Evolutionary conservation across 1,140 invertebrate genomes (phyloP).

Genomic region (Euura saliciscinereae): DNA sequence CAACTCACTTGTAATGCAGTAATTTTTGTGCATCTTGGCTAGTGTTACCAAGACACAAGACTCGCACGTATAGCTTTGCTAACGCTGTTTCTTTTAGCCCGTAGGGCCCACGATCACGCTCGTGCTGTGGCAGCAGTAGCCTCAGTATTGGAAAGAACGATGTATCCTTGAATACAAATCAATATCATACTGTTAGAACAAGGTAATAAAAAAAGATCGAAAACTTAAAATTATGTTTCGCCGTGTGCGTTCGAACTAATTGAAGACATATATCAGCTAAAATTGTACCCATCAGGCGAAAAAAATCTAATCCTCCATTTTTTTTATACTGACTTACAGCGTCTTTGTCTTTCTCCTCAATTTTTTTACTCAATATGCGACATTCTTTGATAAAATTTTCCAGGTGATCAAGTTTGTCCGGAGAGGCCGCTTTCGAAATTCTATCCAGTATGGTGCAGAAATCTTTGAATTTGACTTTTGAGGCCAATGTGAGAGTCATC

Average conservation of each 20-base stretch:
- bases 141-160: constrained; percentile 76
- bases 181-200: too few relatives aligned
- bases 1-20: constrained; percentile 36
- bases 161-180: constrained; percentile 39
- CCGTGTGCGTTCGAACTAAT: too few relatives aligned
- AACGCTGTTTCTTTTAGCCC: constrained; percentile 72
- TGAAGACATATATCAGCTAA: too few relatives aligned
- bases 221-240: too few relatives aligned
- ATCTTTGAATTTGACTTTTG: constrained; percentile 52
- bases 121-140: constrained; percentile 73
- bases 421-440: constrained; percentile 50
- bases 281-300: too few relatives aligned
- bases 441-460: constrained; percentile 62
- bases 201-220: too few relatives aligned
- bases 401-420: constrained; percentile 60
- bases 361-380: constrained; percentile 43
- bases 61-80: constrained; percentile 69
- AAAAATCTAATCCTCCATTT: too few relatives aligned
- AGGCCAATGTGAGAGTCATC: constrained; percentile 36
- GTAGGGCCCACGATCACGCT: constrained; percentile 68
- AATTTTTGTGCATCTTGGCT: constrained; percentile 71
- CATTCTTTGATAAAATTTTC: constrained; percentile 62
- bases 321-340: constrained; percentile 34
- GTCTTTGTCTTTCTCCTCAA: constrained; percentile 35
- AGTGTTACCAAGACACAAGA: constrained; percentile 70